Evolutionary conservation across 2,888 invertebrate species (phyloP).

Genomic region (Lobophora halterata): DNA sequence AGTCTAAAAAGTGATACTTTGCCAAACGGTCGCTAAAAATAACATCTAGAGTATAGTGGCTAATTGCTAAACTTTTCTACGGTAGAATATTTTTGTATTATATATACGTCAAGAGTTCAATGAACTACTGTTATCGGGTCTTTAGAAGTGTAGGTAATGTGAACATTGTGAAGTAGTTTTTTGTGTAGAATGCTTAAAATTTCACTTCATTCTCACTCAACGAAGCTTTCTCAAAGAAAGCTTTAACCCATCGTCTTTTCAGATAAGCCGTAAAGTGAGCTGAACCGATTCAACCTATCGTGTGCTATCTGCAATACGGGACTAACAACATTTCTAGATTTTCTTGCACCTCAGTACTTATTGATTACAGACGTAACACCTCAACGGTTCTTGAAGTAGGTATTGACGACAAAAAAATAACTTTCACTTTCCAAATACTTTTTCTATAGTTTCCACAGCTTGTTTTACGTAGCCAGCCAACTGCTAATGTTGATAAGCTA

Average conservation of each 20-base stretch:
- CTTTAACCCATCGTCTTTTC: no score
- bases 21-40: slow-evolving; percentile 62
- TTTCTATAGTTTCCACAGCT: no score
- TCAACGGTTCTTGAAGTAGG: background rate
- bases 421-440: background rate
- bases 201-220: no score
- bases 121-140: slow-evolving; percentile 26
- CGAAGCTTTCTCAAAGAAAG: no score
- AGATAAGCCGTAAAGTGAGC: no score
- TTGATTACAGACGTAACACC: background rate
- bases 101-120: slow-evolving; percentile 23
- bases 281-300: background rate
- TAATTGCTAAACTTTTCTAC: slow-evolving; percentile 35
- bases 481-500: no score
- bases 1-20: slow-evolving; percentile 34
- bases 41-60: slow-evolving; percentile 49
- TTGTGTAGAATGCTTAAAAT: no score
- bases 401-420: no score
- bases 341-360: background rate
- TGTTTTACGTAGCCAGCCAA: no score
- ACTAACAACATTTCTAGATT: slow-evolving; percentile 3
- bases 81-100: slow-evolving; percentile 24
- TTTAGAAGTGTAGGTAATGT: slow-evolving; percentile 13
- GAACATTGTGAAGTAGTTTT: no score
- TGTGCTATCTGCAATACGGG: background rate